Percentiles rank a stretch among this genome's conserved stretches.
Conservation (phyloP, 2,888 invertebrate species). For the Monopis laevigella region DNA sequence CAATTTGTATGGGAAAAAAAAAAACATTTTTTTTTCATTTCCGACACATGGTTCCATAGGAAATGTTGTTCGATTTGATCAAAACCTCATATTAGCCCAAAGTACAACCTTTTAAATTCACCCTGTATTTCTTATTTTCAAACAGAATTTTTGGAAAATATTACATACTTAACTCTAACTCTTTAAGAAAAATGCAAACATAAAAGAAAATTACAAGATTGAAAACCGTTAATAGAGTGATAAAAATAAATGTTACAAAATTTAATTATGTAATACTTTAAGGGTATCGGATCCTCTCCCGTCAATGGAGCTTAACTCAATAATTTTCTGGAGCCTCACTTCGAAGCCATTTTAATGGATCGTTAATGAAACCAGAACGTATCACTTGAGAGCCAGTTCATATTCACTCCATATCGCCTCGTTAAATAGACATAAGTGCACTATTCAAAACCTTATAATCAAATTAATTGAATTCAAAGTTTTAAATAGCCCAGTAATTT, state of each 20-base stretch:
- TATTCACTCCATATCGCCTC: neutral
- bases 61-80: too few relatives aligned
- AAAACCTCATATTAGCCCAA: too few relatives aligned
- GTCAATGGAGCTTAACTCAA: slow-evolving; percentile 4
- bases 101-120: too few relatives aligned
- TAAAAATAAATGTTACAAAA: neutral
- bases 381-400: neutral
- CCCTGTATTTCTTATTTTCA: too few relatives aligned
- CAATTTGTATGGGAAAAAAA: too few relatives aligned
- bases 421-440: slow-evolving; percentile 10
- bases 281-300: too few relatives aligned
- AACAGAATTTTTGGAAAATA: too few relatives aligned
- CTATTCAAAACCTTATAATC: slow-evolving; percentile 5
- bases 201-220: neutral
- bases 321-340: slow-evolving; percentile 4
- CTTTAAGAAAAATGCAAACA: neutral
- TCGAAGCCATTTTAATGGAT: slow-evolving; percentile 5
- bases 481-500: neutral
- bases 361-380: slow-evolving; percentile 11
- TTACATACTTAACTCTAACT: neutral
- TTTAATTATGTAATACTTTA: neutral
- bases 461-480: slow-evolving; percentile 8
- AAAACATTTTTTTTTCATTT: too few relatives aligned
- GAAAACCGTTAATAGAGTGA: neutral
- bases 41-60: too few relatives aligned